Evolutionary conservation across 2,113 vertebrate species (phyloP), one percentile per base, ranked within the genome.

Genomic region (Pitta sordida): DNA sequence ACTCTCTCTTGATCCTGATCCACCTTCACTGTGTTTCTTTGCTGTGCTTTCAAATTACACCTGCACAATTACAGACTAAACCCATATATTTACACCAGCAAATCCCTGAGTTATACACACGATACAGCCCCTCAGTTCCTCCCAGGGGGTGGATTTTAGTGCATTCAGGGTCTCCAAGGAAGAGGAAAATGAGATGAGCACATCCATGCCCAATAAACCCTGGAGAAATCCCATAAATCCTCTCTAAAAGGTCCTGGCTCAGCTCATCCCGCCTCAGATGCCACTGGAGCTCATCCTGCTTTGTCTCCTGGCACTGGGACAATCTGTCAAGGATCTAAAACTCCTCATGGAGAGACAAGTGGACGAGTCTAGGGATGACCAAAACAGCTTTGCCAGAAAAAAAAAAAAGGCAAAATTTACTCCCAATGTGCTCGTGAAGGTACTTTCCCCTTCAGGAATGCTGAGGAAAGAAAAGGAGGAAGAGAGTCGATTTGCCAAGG

Each of bases 71-170:
- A 36, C 34, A 36, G 18, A 26, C 11, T 36, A 26, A 59, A 59
- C 23, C 58, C 26, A 36, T 24, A 26, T 26, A 37, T 59, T 59
- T 59, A 36, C 15, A 26, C 58, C 58, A 36, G 34, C 36, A 36
- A 63, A 63, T 5, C 20, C 3, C 0, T 3, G 20, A n/a, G 30
- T 36, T 58, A 24, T 8, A 30, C 4, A 3, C 8, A 30, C 0
- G 2, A 37, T 34, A 27, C 21, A 41, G 36, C 36, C 36, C 58
- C 62, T 37, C 23, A 12, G 51, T 7, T 70, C 52, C 68, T 68
- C 34, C 23, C 13, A 51, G 53, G 20, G 8, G 3, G 27, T 13
- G 3, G 36, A 77, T 52, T 59, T 73, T 43, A 64, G 26, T 44
- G 32, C 29, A 62, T 63, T 68, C 14, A 17, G 39, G 14, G 19